A percentile compares a stretch with the other conserved stretches of the same genome.
These are phyloP conservation scores for Saimiri boliviensis DNA, from an alignment of 2,113 vertebrate genomes.

Conservation along the genomic window DNA sequence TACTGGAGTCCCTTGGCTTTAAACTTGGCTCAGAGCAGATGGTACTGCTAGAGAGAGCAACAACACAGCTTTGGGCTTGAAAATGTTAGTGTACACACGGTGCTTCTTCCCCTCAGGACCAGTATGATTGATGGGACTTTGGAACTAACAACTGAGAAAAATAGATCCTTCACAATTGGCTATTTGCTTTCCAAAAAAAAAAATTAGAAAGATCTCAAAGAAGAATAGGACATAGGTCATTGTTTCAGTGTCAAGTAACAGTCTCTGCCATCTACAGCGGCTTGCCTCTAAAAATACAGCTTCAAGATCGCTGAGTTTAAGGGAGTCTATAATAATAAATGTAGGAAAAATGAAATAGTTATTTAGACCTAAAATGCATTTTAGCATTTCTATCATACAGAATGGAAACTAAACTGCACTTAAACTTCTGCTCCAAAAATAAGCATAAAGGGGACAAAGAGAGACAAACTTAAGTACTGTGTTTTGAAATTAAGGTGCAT, in stretches of 20 bases:
- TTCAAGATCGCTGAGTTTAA: constrained; percentile 34
- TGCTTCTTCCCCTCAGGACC: constrained; percentile 58
- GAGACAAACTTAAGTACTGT: neutral
- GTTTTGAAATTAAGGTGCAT: neutral
- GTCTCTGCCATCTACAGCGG: neutral
- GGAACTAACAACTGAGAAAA: constrained; percentile 63
- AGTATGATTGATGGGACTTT: constrained; percentile 70
- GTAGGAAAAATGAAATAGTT: constrained; percentile 30
- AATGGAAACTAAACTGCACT: constrained; percentile 9
- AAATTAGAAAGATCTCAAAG: neutral
- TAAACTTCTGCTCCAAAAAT: neutral
- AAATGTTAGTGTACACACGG: constrained; percentile 61
- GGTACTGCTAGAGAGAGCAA: constrained; percentile 52
- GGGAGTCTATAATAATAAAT: constrained; percentile 22
- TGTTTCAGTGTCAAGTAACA: constrained; percentile 44
- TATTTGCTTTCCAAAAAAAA: neutral
- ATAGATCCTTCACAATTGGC: constrained; percentile 54
- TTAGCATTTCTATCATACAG: neutral
- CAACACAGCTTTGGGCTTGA: constrained; percentile 63
- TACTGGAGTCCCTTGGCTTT: constrained; percentile 66
- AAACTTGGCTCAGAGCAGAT: constrained; percentile 75
- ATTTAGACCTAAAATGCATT: neutral
- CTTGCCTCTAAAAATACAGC: constrained; percentile 61
- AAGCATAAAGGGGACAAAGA: neutral
- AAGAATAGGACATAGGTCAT: constrained; percentile 42